Percentiles rank a stretch among this genome's conserved stretches.
phyloP scores from a whole-genome alignment of 2,888 invertebrate species.

The Yponomeuta evonymella region DNA sequence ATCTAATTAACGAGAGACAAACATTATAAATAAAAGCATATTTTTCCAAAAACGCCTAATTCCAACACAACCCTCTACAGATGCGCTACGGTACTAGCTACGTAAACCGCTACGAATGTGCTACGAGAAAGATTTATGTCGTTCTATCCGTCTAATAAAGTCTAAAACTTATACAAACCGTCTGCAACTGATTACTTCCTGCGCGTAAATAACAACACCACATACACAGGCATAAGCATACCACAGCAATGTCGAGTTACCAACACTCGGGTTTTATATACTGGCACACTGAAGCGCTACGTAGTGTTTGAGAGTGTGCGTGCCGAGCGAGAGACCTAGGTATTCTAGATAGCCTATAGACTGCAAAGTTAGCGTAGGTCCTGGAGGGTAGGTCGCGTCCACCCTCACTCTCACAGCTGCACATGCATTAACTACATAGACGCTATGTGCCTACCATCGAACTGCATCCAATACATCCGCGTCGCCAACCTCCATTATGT shows the following conservation, averaged over 20 bases:
- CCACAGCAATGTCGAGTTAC: conserved; percentile 6
- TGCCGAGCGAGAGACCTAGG: conserved; percentile 44
- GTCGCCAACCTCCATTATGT: not conserved
- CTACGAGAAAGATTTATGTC: not conserved
- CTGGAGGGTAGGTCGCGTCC: conserved; percentile 51
- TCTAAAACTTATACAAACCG: not conserved
- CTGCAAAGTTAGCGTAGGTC: conserved; percentile 69
- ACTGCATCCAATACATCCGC: conserved; percentile 22
- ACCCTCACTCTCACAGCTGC: conserved; percentile 29
- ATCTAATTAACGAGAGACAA: too few relatives aligned
- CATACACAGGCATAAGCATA: conserved; percentile 4
- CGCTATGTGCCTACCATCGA: conserved; percentile 42
- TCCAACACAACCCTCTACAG: not conserved
- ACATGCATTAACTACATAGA: conserved; percentile 36
- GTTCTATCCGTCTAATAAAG: not conserved
- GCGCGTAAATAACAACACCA: conserved; percentile 11
- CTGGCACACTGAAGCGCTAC: conserved; percentile 6
- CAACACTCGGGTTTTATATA: conserved; percentile 10
- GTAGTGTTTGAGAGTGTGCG: conserved; percentile 23
- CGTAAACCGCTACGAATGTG: not conserved
- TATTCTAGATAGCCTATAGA: conserved; percentile 49
- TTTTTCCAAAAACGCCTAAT: too few relatives aligned
- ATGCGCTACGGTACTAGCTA: not conserved
- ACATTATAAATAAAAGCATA: too few relatives aligned
- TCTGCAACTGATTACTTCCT: not conserved